A percentile compares a stretch with the other conserved stretches of the same genome.
Evolutionary conservation across 2,888 invertebrate genomes (phyloP).

Genomic region (Xanthia togata): DNA sequence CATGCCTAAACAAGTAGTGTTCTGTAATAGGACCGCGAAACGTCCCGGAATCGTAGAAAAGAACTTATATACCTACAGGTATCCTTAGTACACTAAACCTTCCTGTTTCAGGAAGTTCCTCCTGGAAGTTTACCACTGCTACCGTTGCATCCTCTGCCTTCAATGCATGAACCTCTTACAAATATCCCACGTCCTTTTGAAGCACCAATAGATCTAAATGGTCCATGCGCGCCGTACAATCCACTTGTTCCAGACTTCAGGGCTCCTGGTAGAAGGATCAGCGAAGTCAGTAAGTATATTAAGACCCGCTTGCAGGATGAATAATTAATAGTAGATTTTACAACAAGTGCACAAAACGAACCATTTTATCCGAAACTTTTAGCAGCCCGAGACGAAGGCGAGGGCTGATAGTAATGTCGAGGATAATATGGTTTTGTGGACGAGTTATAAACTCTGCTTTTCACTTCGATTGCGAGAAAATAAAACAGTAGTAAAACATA

Average conservation of each 20-base stretch:
- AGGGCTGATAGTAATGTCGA: too few relatives aligned
- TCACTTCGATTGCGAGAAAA: too few relatives aligned
- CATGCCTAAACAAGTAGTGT: too few relatives aligned
- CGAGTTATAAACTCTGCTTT: too few relatives aligned
- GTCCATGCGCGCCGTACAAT: constrained; percentile 39
- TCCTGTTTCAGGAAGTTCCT: constrained; percentile 30
- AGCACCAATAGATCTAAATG: neutral
- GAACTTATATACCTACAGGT: neutral
- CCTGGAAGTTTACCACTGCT: neutral
- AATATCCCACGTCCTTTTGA: too few relatives aligned
- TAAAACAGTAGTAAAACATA: too few relatives aligned
- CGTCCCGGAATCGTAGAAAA: neutral
- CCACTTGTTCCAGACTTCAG: constrained; percentile 72
- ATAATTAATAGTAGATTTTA: too few relatives aligned
- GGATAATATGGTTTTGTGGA: too few relatives aligned
- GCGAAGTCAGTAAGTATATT: constrained; percentile 74
- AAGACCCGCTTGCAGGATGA: neutral
- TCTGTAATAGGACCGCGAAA: neutral
- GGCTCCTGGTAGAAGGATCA: constrained; percentile 71
- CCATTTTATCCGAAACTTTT: too few relatives aligned
- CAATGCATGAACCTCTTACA: neutral
- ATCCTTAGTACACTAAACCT: neutral
- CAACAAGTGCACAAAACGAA: too few relatives aligned
- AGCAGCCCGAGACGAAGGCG: too few relatives aligned
- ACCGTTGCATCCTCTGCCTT: neutral